phyloP scores from a whole-genome alignment of 2,797 vertebrate species.

The Silurus aristotelis region DNA sequence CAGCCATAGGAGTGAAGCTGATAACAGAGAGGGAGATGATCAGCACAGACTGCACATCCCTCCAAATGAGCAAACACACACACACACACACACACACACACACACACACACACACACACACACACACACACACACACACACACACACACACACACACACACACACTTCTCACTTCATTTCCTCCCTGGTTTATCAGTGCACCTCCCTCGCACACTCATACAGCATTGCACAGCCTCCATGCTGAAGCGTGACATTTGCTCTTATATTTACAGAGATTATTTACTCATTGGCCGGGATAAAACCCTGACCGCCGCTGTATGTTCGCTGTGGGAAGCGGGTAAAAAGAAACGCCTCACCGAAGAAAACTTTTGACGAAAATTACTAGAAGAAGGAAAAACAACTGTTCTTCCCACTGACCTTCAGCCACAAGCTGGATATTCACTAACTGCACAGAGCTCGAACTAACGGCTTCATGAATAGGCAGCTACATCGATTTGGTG shows the following conservation, averaged over 20 bases:
- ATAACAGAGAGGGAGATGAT: conserved; percentile 69
- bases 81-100: conserved; percentile 20
- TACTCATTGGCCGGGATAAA: conserved; percentile 17
- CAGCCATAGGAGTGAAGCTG: conserved; percentile 68
- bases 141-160: conserved; percentile 12
- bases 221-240: conserved; percentile 21
- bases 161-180: conserved; percentile 67
- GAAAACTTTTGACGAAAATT: conserved; percentile 5
- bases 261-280: conserved; percentile 29
- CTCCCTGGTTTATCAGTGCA: conserved; percentile 59
- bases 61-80: conserved; percentile 25
- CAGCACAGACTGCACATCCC: conserved; percentile 53
- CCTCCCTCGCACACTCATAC: conserved; percentile 39
- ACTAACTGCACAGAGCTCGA: neutral
- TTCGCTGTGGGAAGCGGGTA: neutral
- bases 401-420: conserved; percentile 2
- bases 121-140: neutral
- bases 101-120: conserved; percentile 21
- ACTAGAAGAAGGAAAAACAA: conserved; percentile 22
- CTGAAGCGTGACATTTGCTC: neutral
- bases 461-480: neutral
- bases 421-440: neutral
- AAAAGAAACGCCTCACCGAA: neutral
- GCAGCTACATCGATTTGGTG: neutral
- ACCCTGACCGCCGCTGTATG: neutral